A percentile compares a stretch with the other conserved stretches of the same genome.
These are phyloP conservation scores for Larimichthys polyactis DNA, from an alignment of 2,113 vertebrate genomes.

Conservation along the genomic window DNA sequence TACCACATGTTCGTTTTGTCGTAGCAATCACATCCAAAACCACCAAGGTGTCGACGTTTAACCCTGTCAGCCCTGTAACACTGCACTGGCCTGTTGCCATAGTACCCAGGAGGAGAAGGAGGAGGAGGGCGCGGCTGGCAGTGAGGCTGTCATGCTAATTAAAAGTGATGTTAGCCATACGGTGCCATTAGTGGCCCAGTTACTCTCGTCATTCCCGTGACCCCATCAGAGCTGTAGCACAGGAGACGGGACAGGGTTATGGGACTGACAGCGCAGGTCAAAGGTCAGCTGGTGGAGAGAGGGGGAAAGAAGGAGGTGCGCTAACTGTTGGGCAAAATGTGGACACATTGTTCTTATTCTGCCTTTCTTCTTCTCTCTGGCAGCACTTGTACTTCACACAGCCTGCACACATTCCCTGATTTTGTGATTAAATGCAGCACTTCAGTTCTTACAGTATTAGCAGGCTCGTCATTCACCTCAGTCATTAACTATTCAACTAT, in stretches of 20 bases:
- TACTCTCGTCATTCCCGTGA: conserved; percentile 52
- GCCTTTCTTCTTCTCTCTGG: conserved; percentile 12
- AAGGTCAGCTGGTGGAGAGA: conserved; percentile 54
- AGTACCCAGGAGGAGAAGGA: conserved; percentile 47
- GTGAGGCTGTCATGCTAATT: conserved; percentile 75
- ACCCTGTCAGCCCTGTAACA: conserved; percentile 30
- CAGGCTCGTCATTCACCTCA: conserved; percentile 12
- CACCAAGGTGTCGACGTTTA: conserved; percentile 45
- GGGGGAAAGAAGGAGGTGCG: neutral
- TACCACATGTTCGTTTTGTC: conserved; percentile 27
- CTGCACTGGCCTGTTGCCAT: conserved; percentile 65
- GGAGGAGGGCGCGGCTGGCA: conserved; percentile 29
- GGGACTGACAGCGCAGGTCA: conserved; percentile 59
- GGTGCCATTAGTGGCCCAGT: conserved; percentile 67
- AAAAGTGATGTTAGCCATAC: conserved; percentile 76
- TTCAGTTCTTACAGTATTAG: conserved; percentile 1
- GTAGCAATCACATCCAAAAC: conserved; percentile 4
- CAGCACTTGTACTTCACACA: conserved; percentile 1
- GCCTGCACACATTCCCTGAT: neutral
- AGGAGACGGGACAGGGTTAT: conserved; percentile 45
- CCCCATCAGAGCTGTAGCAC: conserved; percentile 50
- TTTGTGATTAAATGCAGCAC: neutral
- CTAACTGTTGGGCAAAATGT: conserved; percentile 51
- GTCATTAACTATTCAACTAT: conserved; percentile 50
- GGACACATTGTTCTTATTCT: conserved; percentile 37